Conservation (phyloP, 2,888 invertebrate genomes). For the Eucriotettix oculatus region DNA sequence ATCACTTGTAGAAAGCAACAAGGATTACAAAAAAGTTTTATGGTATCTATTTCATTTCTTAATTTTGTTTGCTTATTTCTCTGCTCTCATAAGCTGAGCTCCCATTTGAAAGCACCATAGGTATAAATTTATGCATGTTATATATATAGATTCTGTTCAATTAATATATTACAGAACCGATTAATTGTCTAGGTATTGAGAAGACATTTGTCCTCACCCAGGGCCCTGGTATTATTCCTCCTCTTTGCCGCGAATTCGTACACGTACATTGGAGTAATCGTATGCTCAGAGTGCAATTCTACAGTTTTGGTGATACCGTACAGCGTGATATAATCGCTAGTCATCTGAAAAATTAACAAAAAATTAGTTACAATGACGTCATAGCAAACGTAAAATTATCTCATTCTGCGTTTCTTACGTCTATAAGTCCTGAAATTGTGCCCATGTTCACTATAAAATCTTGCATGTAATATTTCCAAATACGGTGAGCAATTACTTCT, state of each 20-base stretch:
- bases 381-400: background rate
- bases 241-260: background rate
- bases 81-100: too few species aligned
- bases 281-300: background rate
- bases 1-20: too few species aligned
- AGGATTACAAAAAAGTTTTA: too few species aligned
- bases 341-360: background rate
- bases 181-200: too few species aligned
- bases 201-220: background rate
- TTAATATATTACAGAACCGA: too few species aligned
- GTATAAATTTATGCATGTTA: too few species aligned
- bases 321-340: background rate
- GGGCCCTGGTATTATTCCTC: background rate
- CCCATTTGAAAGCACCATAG: too few species aligned
- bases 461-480: slow-evolving; percentile 9
- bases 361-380: background rate
- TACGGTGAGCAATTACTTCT: background rate
- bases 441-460: slow-evolving; percentile 6
- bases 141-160: too few species aligned
- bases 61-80: too few species aligned
- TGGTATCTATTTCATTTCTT: too few species aligned
- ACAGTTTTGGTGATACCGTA: background rate
- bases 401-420: slow-evolving; percentile 2
- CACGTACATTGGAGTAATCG: background rate
- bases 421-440: slow-evolving; percentile 4